Percentiles rank a stretch among this genome's conserved stretches.
phyloP scores from a whole-genome alignment of 2,888 invertebrate species.

The Folsomia candida region DNA sequence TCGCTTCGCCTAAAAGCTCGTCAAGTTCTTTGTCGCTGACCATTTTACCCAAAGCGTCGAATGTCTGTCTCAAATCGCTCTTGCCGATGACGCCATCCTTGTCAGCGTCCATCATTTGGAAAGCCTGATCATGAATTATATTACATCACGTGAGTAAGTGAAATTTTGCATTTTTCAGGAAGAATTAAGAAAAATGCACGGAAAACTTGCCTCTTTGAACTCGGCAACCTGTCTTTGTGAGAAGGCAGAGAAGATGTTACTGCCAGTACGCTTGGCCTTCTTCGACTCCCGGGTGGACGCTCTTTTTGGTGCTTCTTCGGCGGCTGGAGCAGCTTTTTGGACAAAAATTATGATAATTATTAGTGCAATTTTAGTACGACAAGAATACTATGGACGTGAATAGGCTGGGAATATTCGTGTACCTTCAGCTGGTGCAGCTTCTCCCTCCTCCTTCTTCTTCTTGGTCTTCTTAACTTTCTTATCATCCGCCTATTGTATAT shows the following conservation, averaged over 20 bases:
- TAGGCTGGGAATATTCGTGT: too few species aligned
- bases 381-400: too few species aligned
- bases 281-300: constrained; percentile 79
- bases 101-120: constrained; percentile 93
- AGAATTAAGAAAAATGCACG: not conserved
- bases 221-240: constrained; percentile 93
- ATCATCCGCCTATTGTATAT: constrained; percentile 74
- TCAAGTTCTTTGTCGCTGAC: constrained; percentile 88
- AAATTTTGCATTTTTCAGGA: not conserved
- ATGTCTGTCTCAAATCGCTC: constrained; percentile 85
- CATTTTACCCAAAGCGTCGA: constrained; percentile 87
- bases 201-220: constrained; percentile 77
- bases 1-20: constrained; percentile 80
- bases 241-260: constrained; percentile 97
- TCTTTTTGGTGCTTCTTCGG: constrained; percentile 65
- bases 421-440: constrained; percentile 58
- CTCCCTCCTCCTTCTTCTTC: constrained; percentile 60
- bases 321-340: constrained; percentile 61
- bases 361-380: too few species aligned
- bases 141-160: not conserved
- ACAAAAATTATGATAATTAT: too few species aligned
- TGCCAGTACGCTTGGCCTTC: constrained; percentile 81
- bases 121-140: constrained; percentile 65
- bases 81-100: constrained; percentile 84
- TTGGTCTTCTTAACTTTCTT: constrained; percentile 83